Percentiles rank a stretch among this genome's conserved stretches.
Evolutionary conservation across 2,797 vertebrate genomes (phyloP).

Genomic region (Malacoraja senta): DNA sequence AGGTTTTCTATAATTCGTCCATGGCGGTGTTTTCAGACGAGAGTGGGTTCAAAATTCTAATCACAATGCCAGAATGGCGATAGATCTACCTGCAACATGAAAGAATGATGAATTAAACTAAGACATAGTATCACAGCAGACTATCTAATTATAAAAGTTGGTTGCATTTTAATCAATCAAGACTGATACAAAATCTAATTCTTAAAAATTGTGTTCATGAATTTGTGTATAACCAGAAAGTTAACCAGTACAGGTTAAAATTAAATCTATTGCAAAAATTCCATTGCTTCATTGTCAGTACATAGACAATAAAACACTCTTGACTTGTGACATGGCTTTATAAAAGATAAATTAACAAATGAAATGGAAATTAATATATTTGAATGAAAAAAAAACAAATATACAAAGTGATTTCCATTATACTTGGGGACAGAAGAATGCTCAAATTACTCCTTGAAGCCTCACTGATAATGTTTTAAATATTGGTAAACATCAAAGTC

Average conservation of each 20-base stretch:
- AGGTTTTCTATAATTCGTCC: conserved; percentile 56
- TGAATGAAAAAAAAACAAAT: neutral
- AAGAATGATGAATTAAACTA: neutral
- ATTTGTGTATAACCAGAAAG: neutral
- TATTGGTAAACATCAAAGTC: neutral
- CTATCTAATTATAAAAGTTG: neutral
- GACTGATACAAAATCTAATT: neutral
- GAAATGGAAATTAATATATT: neutral
- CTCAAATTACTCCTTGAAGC: neutral
- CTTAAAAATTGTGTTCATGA: neutral
- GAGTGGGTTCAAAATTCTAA: neutral
- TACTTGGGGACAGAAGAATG: neutral
- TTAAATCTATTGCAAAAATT: no score
- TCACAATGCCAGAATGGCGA: neutral
- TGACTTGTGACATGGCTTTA: no score
- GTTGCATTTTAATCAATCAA: neutral
- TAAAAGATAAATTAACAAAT: neutral
- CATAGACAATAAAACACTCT: no score
- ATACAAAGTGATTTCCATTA: neutral
- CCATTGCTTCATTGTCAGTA: no score
- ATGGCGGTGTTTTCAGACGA: conserved; percentile 45
- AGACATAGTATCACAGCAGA: neutral
- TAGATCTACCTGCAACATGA: neutral
- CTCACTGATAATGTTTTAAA: neutral
- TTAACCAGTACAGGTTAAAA: neutral